Conservation (phyloP, 1,140 invertebrate species). For the Euwallacea similis region DNA sequence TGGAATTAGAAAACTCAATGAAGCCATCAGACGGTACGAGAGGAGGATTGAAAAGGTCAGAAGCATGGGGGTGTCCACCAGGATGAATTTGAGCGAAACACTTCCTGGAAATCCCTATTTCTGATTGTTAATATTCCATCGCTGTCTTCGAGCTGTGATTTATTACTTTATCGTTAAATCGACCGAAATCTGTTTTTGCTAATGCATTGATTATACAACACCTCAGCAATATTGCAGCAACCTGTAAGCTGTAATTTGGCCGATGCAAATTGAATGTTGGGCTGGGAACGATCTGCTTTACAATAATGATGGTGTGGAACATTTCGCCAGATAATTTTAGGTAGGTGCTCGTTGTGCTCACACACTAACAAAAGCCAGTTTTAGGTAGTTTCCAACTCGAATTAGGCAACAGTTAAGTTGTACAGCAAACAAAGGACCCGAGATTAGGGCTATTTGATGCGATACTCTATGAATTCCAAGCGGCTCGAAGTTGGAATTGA, state of each 20-base stretch:
- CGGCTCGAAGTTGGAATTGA: neutral
- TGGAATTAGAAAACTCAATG: constrained; percentile 46
- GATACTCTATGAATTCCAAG: constrained; percentile 16
- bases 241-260: neutral
- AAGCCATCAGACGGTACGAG: constrained; percentile 40
- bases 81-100: neutral
- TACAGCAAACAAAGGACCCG: constrained; percentile 17
- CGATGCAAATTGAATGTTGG: neutral
- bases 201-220: too few relatives aligned
- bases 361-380: constrained; percentile 12
- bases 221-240: too few relatives aligned
- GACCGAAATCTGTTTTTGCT: too few relatives aligned
- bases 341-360: constrained; percentile 8
- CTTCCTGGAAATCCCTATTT: too few relatives aligned
- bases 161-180: too few relatives aligned
- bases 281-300: neutral
- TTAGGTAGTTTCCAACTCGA: constrained; percentile 21
- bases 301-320: neutral
- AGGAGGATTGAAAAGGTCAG: constrained; percentile 20
- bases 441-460: constrained; percentile 18
- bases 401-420: constrained; percentile 18
- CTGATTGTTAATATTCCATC: too few relatives aligned
- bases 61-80: constrained; percentile 11
- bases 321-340: constrained; percentile 9
- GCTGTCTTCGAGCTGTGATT: too few relatives aligned